Conservation (phyloP, 1,140 invertebrate genomes). For the Orius insidiosus region DNA sequence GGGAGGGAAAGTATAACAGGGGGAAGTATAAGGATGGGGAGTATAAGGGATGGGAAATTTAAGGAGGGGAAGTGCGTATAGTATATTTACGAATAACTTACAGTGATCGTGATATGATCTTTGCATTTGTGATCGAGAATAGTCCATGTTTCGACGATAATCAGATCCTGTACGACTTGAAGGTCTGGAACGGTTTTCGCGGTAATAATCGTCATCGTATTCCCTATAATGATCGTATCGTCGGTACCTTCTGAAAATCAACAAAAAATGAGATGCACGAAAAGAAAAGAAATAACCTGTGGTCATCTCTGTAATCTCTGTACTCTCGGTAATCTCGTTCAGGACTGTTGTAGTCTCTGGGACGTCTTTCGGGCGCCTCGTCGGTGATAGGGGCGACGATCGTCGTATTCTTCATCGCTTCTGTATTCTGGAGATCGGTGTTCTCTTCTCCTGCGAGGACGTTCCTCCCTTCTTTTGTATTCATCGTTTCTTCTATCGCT, state of each 20-base stretch:
- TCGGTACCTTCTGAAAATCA: conserved; percentile 4
- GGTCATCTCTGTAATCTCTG: conserved; percentile 8
- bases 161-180: conserved; percentile 23
- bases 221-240: conserved; percentile 15
- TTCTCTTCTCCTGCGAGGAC: conserved; percentile 16
- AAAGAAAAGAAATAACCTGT: too few species aligned
- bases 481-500: conserved; percentile 13
- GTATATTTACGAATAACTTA: too few species aligned
- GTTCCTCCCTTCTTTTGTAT: conserved; percentile 16
- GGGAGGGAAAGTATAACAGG: too few species aligned
- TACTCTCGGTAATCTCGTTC: conserved; percentile 12
- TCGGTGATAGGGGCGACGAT: conserved; percentile 12
- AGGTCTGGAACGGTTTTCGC: conserved; percentile 21
- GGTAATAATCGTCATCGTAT: conserved; percentile 20
- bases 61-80: too few species aligned
- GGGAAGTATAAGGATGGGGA: too few species aligned
- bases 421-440: conserved; percentile 19
- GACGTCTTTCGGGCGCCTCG: background rate
- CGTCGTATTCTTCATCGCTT: conserved; percentile 22
- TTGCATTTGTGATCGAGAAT: conserved; percentile 6
- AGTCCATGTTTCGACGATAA: conserved; percentile 16
- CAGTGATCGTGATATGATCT: conserved; percentile 17
- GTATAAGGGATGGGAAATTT: too few species aligned
- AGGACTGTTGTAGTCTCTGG: conserved; percentile 10
- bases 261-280: too few species aligned